These are phyloP conservation scores for Conus ventricosus DNA, from an alignment of 1,140 invertebrate species.

Conservation along the genomic window DNA sequence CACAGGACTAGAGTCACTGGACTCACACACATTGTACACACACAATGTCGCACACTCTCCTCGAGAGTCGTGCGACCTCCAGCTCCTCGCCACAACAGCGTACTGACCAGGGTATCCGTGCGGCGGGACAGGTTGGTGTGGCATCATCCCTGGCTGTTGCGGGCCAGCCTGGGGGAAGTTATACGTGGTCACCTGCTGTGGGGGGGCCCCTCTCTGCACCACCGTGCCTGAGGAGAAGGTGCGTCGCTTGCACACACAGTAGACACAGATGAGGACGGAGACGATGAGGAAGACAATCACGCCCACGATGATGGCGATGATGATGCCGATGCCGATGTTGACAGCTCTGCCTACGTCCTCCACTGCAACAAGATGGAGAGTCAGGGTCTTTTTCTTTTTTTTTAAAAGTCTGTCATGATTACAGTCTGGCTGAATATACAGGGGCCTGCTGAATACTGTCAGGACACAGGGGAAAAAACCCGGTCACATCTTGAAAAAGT, in stretches of 20 bases:
- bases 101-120: not conserved
- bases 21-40: too few species aligned
- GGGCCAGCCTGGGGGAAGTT: not conserved
- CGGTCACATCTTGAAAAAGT: too few species aligned
- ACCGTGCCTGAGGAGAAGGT: not conserved
- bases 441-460: too few species aligned
- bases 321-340: not conserved
- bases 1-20: too few species aligned
- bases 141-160: not conserved
- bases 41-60: too few species aligned
- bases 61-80: too few species aligned
- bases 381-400: too few species aligned
- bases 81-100: too few species aligned
- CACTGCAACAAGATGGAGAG: too few species aligned
- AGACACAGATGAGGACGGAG: not conserved
- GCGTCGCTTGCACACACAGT: conserved; percentile 16
- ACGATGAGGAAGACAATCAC: not conserved
- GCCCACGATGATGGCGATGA: conserved; percentile 14
- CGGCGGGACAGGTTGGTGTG: not conserved
- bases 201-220: not conserved
- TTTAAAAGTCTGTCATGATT: too few species aligned
- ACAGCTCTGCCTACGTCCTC: not conserved
- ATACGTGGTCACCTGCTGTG: conserved; percentile 6
- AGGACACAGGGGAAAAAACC: too few species aligned
- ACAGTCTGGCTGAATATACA: too few species aligned